Base-by-base conservation (phyloP, 2,113 vertebrate genomes). In the Castor canadensis region DNA sequence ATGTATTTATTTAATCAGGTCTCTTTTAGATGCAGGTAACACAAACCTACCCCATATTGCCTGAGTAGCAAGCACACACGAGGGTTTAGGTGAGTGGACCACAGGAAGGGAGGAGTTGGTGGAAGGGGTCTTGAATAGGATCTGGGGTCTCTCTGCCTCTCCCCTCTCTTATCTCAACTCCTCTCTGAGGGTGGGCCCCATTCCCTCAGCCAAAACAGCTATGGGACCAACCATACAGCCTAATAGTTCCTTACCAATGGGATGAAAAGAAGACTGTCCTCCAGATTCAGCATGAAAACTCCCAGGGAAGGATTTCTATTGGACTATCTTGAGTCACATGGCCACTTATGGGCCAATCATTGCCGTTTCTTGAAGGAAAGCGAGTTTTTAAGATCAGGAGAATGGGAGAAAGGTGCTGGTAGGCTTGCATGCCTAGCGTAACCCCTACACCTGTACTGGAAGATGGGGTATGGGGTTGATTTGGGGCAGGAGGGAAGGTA, bases 391-490 rank as follows among this genome's bases (percentile, higher is more conserved):
- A 22, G 32, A 15, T 45, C 66, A 62, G 52, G 43, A 43, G 13
- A 24, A 22, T 1, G 19, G 49, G 40, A 38, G 47, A 16, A n/a
- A 28, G 49, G 6, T 2, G 7, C 38, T 15, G 32, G 49, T 15
- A 13, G 62, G n/a, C 9, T 16, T 3, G 13, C 32, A 2, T 9
- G 35, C 26, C 79, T 32, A 38, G 47, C 12, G 10, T 0, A 12
- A 22, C 56, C 45, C 38, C 83, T 11, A 9, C 2, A 2, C 32
- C 52, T 58, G 60, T 2, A 32, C n/a, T 43, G 28, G 69, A 28
- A 24, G 30, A 13, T 6, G 8, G 9, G 9, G 3, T 5, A 0
- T 20, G 35, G 62, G 40, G 12, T 12, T 32, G n/a, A 67, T 9
- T 1, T 8, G 13, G 5, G 7, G 17, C 56, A 28, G 54, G 24